Conservation (phyloP, 1,140 invertebrate genomes). For the Frieseomelitta varia region DNA sequence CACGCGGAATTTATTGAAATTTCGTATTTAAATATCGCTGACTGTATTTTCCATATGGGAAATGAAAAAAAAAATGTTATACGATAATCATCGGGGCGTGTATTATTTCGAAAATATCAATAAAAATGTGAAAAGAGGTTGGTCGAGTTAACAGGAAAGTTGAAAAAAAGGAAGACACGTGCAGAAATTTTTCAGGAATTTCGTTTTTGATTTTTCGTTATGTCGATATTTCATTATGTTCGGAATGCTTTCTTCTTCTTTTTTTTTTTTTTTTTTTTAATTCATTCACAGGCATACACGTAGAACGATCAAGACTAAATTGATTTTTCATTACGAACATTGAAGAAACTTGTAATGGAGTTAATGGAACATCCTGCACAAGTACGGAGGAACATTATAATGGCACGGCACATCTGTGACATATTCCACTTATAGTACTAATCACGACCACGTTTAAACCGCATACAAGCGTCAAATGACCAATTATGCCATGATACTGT, state of each 20-base stretch:
- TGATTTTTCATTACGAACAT: not conserved
- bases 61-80: not conserved
- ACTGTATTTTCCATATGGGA: not conserved
- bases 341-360: constrained; percentile 7
- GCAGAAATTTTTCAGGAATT: not conserved
- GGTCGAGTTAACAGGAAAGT: not conserved
- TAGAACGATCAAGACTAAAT: not conserved
- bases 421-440: constrained; percentile 55
- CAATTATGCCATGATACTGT: constrained; percentile 53
- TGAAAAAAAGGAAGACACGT: not conserved
- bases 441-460: constrained; percentile 58
- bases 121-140: not conserved
- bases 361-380: not conserved
- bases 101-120: not conserved
- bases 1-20: not conserved
- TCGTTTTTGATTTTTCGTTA: not conserved
- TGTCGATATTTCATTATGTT: no score
- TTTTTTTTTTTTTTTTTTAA: not conserved
- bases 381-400: constrained; percentile 52
- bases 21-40: not conserved
- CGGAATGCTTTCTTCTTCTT: no score
- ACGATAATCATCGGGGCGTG: not conserved
- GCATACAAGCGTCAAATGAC: constrained; percentile 56
- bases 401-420: constrained; percentile 39
- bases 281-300: no score